phyloP scores from a whole-genome alignment of 2,797 vertebrate genomes.

The Hybognathus amarus region DNA sequence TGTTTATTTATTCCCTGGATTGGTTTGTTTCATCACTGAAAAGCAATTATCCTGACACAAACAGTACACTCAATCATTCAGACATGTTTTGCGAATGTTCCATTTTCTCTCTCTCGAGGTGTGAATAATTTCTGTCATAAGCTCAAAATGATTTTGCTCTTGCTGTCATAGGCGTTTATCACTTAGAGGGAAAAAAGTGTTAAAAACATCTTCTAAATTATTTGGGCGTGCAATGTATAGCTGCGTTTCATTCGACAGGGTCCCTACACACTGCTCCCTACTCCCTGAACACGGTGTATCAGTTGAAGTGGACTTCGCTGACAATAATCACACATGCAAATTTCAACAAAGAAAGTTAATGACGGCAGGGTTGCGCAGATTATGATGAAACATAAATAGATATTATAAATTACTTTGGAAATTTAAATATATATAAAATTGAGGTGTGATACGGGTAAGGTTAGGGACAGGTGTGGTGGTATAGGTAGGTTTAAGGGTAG shows the following conservation, averaged over 20 bases:
- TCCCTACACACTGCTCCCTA: no score
- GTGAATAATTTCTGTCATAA: conserved; percentile 43
- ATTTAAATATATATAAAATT: background rate
- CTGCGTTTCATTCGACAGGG: background rate
- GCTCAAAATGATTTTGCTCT: conserved; percentile 25
- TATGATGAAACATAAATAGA: background rate
- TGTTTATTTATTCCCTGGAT: conserved; percentile 26
- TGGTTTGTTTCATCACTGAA: conserved; percentile 43
- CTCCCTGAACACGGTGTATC: no score
- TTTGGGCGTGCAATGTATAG: background rate
- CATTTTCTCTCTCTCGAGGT: conserved; percentile 19
- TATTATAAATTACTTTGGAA: background rate
- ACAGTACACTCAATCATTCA: conserved; percentile 36
- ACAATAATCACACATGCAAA: background rate
- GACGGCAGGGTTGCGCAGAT: background rate
- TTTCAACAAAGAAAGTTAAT: background rate
- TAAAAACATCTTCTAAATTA: conserved; percentile 30
- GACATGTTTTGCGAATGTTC: conserved; percentile 36
- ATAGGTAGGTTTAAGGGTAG: no score
- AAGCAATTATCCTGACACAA: conserved; percentile 44
- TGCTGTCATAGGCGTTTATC: conserved; percentile 37
- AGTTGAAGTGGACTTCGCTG: no score
- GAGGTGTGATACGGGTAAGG: no score
- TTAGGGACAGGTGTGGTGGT: no score
- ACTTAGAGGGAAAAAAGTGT: conserved; percentile 12